A percentile compares a stretch with the other conserved stretches of the same genome.
These are phyloP conservation scores for Drosophila asahinai DNA, from an alignment of 1,140 invertebrate genomes.

Conservation along the genomic window DNA sequence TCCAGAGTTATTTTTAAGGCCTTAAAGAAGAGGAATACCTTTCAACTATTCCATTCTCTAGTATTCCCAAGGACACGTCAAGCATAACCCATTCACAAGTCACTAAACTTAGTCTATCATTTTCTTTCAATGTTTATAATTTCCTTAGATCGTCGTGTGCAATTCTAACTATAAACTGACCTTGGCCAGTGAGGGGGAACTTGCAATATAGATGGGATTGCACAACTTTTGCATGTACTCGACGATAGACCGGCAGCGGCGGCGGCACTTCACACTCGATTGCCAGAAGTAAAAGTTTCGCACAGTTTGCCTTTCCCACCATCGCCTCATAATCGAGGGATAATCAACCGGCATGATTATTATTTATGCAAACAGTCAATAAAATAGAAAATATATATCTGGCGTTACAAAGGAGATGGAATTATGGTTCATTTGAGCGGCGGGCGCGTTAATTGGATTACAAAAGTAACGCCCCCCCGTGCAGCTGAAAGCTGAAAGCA, in stretches of 20 bases:
- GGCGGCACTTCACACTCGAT: constrained; percentile 58
- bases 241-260: not conserved
- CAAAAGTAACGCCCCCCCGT: constrained; percentile 68
- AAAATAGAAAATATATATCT: constrained; percentile 48
- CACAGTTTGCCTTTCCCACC: constrained; percentile 41
- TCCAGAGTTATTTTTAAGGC: not conserved
- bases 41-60: not conserved
- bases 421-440: constrained; percentile 72
- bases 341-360: constrained; percentile 19
- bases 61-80: not conserved
- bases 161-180: constrained; percentile 54
- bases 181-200: constrained; percentile 29
- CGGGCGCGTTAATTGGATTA: constrained; percentile 80
- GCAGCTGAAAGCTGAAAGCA: constrained; percentile 28
- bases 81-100: not conserved
- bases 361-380: constrained; percentile 63
- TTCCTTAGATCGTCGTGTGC: constrained; percentile 18
- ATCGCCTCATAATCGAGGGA: constrained; percentile 12
- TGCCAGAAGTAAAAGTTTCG: constrained; percentile 66
- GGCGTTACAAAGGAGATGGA: constrained; percentile 23
- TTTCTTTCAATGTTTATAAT: constrained; percentile 11
- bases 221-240: constrained; percentile 41
- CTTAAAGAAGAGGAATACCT: not conserved
- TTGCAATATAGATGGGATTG: constrained; percentile 27
- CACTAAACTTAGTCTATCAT: not conserved